Base-by-base conservation (phyloP, 2,797 vertebrate species). In the Yasuhikotakia modesta region DNA sequence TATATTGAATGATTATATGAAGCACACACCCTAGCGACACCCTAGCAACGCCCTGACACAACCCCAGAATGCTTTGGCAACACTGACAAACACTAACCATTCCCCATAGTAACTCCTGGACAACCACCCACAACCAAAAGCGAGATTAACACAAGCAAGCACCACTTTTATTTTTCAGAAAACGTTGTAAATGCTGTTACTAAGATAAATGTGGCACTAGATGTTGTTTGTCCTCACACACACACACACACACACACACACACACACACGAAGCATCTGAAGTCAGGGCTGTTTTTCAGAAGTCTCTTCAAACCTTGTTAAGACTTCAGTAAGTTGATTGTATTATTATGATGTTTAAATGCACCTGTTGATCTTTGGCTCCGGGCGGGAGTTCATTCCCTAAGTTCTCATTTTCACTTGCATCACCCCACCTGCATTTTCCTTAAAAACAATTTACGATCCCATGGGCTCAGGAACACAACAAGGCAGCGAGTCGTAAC, bases 391-490 rank as follows among this genome's bases (percentile, higher is more conserved):
- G 19, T 53, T 53, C 76, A 2, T 43, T 43, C 39, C 39, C 39
- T 43, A 11, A 8, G 39, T 10, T 83, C 82, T 87, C 80, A 27
- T 27, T 27, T 27, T 4, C 27, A 82, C 66, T 84, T 86, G 77
- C 87, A 83, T 86, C 83, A 83, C 16, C 57, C 66, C 73, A 46
- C 39, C 35, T 64, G 80, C 30, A 53, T 74, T 79, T 85, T 75
- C 83, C 81, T 80, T 55, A 80, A 85, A 85, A 86, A 86, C 85
- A 87, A 87, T 66, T 82, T 30, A 79, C 66, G 27, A 17, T 78
- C 79, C 61, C 79, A 45, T 22, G 67, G 76, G 77, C 79, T 67
- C 39, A 66, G 30, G n/a, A 78, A 39, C 78, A 84, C 80, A 81
- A 85, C 82, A 87, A 70, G 66, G 68, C 68, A 3, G 60, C 65